Evolutionary conservation across 1,140 invertebrate genomes (phyloP), one percentile per base, ranked within the genome.

Genomic region (Euschistus heros): DNA sequence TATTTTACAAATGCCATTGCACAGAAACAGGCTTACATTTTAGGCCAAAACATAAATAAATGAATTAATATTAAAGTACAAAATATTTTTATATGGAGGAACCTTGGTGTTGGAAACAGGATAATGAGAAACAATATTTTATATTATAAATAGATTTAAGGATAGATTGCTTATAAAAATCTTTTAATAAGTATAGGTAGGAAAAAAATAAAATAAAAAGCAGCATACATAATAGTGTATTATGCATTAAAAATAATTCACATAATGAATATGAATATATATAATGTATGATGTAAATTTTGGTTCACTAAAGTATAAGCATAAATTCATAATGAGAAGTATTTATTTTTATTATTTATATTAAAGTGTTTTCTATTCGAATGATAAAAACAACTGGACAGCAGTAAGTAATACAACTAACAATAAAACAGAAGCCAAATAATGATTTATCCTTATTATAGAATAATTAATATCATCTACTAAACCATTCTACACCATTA

Each of bases 201-300:
- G 54, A 26, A 57, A 26, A 17, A 10, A 57, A 26, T 24, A 57
- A 57, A 22, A 57, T 37, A 54, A 13, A 18, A 61, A 61, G n/a
- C 59, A 61, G 59, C 59, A 42, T 61, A 61, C 30, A 61, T 61
- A 61, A 61, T 42, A 42, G 22, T 61, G 33, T 61, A 61, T 61
- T 61, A 61, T 61, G 59, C 59, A 61, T 61, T 61, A 61, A 61
- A 61, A 61, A 61, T 61, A 61, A 37, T 44, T 61, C 42, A 61
- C 42, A 61, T 33, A 61, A 61, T 61, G 59, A 42, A 61, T 61
- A 61, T 33, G 24, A 22, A 54, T 59, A 27, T 59, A 59, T 59
- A 57, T 57, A 60, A 30, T 30, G 30, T 61, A 61, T 18, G 22
- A 57, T 4, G 24, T 57, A 24, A 24, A 57, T 24, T 57, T 57